Conservation (phyloP, 2,797 vertebrate species). For the Melanogrammus aeglefinus region DNA sequence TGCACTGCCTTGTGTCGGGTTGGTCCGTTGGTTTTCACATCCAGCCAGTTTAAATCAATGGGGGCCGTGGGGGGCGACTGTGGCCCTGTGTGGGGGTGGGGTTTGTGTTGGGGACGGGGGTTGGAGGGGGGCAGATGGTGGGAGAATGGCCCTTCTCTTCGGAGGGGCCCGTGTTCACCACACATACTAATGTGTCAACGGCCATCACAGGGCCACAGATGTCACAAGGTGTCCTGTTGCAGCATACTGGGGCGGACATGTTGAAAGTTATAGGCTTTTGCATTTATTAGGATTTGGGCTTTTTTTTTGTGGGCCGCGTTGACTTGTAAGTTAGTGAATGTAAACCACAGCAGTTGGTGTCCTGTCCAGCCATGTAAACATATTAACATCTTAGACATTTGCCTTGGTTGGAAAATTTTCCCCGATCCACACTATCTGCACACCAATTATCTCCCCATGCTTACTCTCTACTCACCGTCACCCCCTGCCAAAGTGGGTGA, state of each 20-base stretch:
- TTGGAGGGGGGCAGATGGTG: constrained; percentile 66
- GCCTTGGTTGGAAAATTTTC: too few species aligned
- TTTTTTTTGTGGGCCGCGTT: too few species aligned
- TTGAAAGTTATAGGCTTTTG: constrained; percentile 19
- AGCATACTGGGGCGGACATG: constrained; percentile 15
- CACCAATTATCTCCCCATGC: too few species aligned
- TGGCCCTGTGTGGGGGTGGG: constrained; percentile 51
- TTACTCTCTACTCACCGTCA: too few species aligned
- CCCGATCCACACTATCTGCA: too few species aligned
- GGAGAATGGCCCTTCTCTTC: constrained; percentile 73
- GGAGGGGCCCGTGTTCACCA: constrained; percentile 33
- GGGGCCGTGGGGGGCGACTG: constrained; percentile 54
- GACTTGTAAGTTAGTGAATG: too few species aligned
- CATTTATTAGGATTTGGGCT: too few species aligned
- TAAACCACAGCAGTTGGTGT: too few species aligned
- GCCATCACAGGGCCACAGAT: constrained; percentile 24
- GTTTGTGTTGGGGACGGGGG: too few species aligned
- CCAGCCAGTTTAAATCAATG: constrained; percentile 63
- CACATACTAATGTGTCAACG: constrained; percentile 66
- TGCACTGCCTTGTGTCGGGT: constrained; percentile 66
- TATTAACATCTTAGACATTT: too few species aligned
- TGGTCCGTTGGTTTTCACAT: constrained; percentile 59
- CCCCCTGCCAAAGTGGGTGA: too few species aligned
- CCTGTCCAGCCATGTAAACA: too few species aligned
- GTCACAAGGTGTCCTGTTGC: constrained; percentile 35